phyloP scores from a whole-genome alignment of 2,888 invertebrate genomes.

The Xestia rhomboidea region DNA sequence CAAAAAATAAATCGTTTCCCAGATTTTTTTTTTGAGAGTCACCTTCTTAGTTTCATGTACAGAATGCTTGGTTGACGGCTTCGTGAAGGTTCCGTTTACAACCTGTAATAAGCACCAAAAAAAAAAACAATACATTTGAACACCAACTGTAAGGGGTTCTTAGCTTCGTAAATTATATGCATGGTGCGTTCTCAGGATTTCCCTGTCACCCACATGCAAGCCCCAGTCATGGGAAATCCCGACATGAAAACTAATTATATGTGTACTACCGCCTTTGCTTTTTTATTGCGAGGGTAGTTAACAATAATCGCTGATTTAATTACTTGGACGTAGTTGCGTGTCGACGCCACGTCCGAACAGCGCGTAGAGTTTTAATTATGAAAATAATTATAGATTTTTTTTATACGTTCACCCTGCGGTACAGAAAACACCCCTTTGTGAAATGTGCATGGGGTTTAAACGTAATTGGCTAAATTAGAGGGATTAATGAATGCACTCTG shows the following conservation, averaged over 20 bases:
- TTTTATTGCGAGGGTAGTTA: constrained; percentile 63
- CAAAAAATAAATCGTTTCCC: no score
- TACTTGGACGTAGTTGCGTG: constrained; percentile 63
- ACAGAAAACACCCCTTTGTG: neutral
- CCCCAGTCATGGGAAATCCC: constrained; percentile 61
- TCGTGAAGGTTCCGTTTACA: no score
- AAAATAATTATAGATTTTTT: neutral
- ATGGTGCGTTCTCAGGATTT: constrained; percentile 9
- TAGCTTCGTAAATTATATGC: constrained; percentile 5
- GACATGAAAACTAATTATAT: constrained; percentile 56
- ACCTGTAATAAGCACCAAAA: no score
- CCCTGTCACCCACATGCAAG: constrained; percentile 25
- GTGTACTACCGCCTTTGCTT: constrained; percentile 44
- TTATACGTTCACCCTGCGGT: neutral
- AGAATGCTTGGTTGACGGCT: no score
- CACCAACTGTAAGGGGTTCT: no score
- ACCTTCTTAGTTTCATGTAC: no score
- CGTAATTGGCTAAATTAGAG: neutral
- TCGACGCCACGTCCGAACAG: constrained; percentile 16
- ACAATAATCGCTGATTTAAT: constrained; percentile 64
- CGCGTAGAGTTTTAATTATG: constrained; percentile 37
- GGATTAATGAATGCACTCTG: neutral
- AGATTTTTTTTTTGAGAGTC: no score
- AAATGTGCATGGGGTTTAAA: neutral
- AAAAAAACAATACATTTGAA: no score